Conservation (phyloP, 2,113 vertebrate species). For the Crypturellus undulatus region DNA sequence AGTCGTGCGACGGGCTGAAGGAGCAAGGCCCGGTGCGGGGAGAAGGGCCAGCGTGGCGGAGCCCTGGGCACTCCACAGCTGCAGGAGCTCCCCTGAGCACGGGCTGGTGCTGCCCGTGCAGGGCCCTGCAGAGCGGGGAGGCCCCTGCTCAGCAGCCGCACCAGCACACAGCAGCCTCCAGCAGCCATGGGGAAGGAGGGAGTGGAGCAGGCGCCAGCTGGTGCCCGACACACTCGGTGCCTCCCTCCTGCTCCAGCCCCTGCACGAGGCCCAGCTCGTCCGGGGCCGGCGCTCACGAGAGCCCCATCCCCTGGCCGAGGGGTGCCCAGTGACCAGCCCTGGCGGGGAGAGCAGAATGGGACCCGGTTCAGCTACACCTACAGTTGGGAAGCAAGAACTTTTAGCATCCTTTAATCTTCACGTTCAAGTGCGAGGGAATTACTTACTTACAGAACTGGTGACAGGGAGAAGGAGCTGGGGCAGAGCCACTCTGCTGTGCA, state of each 20-base stretch:
- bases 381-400: not conserved
- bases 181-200: not conserved
- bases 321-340: not conserved
- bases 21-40: not conserved
- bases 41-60: not conserved
- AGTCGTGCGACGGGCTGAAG: not conserved
- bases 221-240: not conserved
- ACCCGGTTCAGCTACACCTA: not conserved
- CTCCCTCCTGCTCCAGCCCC: not conserved
- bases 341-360: not conserved
- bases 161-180: not conserved
- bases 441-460: rapidly evolving
- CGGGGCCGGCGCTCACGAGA: not conserved
- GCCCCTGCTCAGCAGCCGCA: no score
- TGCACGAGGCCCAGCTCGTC: not conserved
- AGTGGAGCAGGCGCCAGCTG: not conserved
- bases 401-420: not conserved
- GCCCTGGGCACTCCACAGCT: no score
- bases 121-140: no score
- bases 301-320: not conserved
- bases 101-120: no score
- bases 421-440: not conserved
- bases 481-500: not conserved
- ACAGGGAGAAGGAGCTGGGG: not conserved
- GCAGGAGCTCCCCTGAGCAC: no score